These are phyloP conservation scores for Mycetomoellerius zeteki DNA, from an alignment of 1,140 invertebrate species.

Conservation along the genomic window DNA sequence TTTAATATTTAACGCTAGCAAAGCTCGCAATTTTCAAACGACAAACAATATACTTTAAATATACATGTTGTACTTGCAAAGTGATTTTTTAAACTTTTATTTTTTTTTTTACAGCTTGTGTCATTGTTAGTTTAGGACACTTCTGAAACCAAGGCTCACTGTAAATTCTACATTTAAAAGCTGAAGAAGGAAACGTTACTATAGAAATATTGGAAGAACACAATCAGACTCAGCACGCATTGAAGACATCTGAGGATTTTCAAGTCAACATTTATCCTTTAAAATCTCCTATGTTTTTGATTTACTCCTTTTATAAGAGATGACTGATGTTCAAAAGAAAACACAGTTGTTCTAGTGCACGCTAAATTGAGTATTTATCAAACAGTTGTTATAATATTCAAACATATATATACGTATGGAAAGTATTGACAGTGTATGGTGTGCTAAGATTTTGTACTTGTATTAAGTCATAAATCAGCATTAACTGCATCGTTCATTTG, in stretches of 20 bases:
- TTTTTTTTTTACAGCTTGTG: conserved; percentile 91
- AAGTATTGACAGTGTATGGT: conserved; percentile 81
- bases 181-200: conserved; percentile 86
- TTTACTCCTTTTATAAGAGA: conserved; percentile 84
- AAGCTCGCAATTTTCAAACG: not conserved
- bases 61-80: not conserved
- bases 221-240: conserved; percentile 95
- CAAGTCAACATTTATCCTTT: conserved; percentile 87
- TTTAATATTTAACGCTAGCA: conserved; percentile 8
- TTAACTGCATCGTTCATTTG: conserved; percentile 80
- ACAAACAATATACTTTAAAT: not conserved
- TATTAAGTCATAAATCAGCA: conserved; percentile 78
- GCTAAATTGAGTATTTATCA: conserved; percentile 81
- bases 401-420: conserved; percentile 73
- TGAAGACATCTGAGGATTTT: conserved; percentile 96
- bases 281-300: conserved; percentile 84
- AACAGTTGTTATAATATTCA: conserved; percentile 78
- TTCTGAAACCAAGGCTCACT: conserved; percentile 87
- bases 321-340: conserved; percentile 82
- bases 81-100: not conserved
- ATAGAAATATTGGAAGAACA: conserved; percentile 88
- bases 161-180: conserved; percentile 88
- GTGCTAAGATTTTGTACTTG: conserved; percentile 82
- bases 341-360: conserved; percentile 78
- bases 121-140: conserved; percentile 92